Base-by-base conservation (phyloP, 2,797 vertebrate species). In the Enteromius fasciolatus region DNA sequence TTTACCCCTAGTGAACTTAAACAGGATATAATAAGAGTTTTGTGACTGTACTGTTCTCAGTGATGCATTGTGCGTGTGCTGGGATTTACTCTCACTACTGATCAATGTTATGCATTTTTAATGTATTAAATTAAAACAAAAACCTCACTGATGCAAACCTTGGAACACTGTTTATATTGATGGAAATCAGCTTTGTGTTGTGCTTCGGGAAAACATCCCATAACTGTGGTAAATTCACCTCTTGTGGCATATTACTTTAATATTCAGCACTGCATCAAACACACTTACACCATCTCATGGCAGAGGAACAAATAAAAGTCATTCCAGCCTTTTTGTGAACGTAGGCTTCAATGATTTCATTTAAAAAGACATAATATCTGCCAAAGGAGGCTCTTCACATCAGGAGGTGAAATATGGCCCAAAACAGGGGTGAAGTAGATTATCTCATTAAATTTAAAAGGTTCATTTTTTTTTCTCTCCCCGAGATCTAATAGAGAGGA, bases 401-500 rank as follows among this genome's bases (percentile, higher is more conserved):
- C 81, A 61, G 52, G 50, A 23, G 25, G 44, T 77, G 52, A 77
- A 70, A 70, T 83, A 82, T 67, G 36, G 36, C 72, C 61, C 18
- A 54, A 76, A 82, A 76, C 70, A 46, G 63, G 72, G 63, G 73
- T 67, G 72, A 82, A 75, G 36, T 23, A 83, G 50, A 83, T 77
- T 59, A 77, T 83, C 64, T 83, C 81, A 77, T 83, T 83, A 83
- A 61, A 54, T 77, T 82, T 77, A 70, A 76, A 74, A 61, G 64
- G 74, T 75, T 83, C 14, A 17, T 54, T 70, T 61, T 75, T 64
- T 20, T 25, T 0, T 33, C 4, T 46, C 4, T 77, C 28, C 20
- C 63, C 50, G 64, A 50, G 64, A 63, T 77, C 52, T 83, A 77
- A 83, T 77, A 10, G 64, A 77, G 63, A 67, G 17, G 61, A 44